Evolutionary conservation across 2,888 invertebrate species (phyloP).

Genomic region (Neoaliturus tenellus): DNA sequence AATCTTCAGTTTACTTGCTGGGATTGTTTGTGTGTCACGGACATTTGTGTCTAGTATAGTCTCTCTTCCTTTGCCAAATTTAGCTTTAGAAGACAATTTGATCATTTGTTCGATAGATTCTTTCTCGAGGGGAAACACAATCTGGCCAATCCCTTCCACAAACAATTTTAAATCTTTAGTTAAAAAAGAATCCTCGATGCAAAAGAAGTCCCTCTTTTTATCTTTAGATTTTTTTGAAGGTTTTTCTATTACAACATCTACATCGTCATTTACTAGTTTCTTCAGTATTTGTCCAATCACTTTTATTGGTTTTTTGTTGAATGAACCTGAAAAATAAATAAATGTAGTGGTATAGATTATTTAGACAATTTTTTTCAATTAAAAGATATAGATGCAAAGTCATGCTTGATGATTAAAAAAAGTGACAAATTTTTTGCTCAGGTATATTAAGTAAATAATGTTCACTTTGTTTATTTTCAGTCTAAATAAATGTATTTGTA

Average conservation of each 20-base stretch:
- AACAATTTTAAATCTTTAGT: constrained; percentile 3
- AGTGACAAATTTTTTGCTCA: too few species aligned
- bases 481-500: too few species aligned
- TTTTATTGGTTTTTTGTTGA: not conserved
- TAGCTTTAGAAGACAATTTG: not conserved
- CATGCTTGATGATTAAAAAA: too few species aligned
- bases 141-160: not conserved
- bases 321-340: not conserved
- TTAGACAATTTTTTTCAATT: too few species aligned
- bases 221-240: not conserved
- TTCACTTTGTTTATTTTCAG: too few species aligned
- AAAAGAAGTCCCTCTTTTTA: not conserved
- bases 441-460: too few species aligned
- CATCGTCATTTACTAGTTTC: not conserved
- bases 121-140: not conserved
- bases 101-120: not conserved
- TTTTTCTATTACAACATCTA: not conserved
- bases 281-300: not conserved
- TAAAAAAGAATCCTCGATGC: not conserved
- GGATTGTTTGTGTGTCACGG: not conserved
- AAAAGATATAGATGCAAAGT: too few species aligned
- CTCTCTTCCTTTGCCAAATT: not conserved
- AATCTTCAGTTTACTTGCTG: not conserved
- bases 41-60: not conserved
- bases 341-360: not conserved